Evolutionary conservation across 1,140 invertebrate species (phyloP).

Genomic region (Drosophila murphyi): DNA sequence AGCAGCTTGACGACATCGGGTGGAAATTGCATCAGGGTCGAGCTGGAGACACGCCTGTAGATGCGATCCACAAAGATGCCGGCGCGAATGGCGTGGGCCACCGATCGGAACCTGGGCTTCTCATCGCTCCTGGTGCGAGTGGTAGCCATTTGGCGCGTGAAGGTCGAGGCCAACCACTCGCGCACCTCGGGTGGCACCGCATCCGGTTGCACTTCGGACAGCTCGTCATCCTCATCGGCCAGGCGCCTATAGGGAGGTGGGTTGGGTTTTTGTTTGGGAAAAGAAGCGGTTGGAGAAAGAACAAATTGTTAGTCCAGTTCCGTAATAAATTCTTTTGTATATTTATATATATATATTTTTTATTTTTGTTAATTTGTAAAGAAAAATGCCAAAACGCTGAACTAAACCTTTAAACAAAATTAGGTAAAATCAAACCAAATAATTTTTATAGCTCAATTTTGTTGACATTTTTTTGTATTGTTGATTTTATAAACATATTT

Average conservation of each 20-base stretch:
- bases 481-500: conserved; percentile 6
- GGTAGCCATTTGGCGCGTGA: conserved; percentile 94
- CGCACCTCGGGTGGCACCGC: conserved; percentile 97
- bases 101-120: conserved; percentile 95
- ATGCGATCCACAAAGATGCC: conserved; percentile 99
- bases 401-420: conserved; percentile 16
- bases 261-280: conserved; percentile 9
- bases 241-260: conserved; percentile 86
- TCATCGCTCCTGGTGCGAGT: conserved; percentile 90
- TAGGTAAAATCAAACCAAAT: conserved; percentile 11
- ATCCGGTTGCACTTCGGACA: conserved; percentile 97
- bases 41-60: conserved; percentile 94
- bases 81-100: conserved; percentile 98
- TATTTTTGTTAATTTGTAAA: conserved; percentile 45
- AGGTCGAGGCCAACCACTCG: conserved; percentile 99
- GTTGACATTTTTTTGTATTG: neutral
- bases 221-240: conserved; percentile 96
- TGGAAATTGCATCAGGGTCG: conserved; percentile 95
- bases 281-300: conserved; percentile 34
- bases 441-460: conserved; percentile 24
- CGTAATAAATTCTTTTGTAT: neutral
- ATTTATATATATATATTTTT: neutral
- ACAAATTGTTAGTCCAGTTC: conserved; percentile 48
- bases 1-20: conserved; percentile 93
- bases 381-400: conserved; percentile 31